Evolutionary conservation across 1,140 invertebrate genomes (phyloP), one percentile per base, ranked within the genome.

Genomic region (Leptinotarsa texana): DNA sequence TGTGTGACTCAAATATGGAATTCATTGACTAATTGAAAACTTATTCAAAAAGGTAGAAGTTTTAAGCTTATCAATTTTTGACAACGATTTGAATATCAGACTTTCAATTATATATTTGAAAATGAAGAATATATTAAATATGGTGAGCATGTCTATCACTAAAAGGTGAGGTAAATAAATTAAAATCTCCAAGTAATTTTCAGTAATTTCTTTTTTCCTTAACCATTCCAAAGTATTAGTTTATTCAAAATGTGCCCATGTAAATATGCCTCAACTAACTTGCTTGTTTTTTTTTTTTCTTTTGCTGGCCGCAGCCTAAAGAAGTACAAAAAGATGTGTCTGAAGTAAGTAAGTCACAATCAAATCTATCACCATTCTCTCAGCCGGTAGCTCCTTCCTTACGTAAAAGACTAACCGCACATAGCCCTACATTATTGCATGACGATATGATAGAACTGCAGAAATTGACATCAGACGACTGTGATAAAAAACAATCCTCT

Each of bases 291-390:
- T 68, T 78, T 73, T 75, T 76, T 63, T 67, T 68, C 75, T 65
- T 72, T 69, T n/a, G 70, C 57, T 63, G 80, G 81, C 81, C 78
- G 86, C 86, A 88, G 87, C 84, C 85, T 82, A 85, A 88, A 83
- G 87, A 83, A 77, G 86, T 87, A 80, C 86, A 87, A 80, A 88
- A 86, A 80, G 74, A 83, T 63, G 27, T 84, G 33, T 80, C 84
- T 79, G 87, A 88, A 87, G 88, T 89, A 89, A 89, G 88, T 89
- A 89, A 63, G 71, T 18, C 63, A 62, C 49, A 73, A 17, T 22
- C 67, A 73, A 74, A 74, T 24, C 17, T 70, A 63, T 75, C 77
- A 71, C 69, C 77, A 73, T 77, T 77, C 51, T 76, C 77, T 72
- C 72, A 80, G 68, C 79, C 78, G 74, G 62, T 74, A 65, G 61